A percentile compares a stretch with the other conserved stretches of the same genome.
Conservation (phyloP, 2,797 vertebrate species). For the Acanthurus tractus region DNA sequence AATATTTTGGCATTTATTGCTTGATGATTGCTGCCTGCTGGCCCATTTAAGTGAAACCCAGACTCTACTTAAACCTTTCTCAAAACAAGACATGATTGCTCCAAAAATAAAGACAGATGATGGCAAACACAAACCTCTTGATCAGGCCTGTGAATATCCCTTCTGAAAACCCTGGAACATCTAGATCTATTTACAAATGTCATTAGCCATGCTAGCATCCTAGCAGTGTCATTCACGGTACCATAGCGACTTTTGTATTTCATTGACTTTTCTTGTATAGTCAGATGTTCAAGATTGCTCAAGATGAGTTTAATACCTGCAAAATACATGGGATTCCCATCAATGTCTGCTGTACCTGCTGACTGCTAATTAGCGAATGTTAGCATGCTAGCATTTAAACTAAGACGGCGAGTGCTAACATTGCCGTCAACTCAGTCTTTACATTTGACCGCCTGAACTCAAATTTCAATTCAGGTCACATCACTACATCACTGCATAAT, state of each 20-base stretch:
- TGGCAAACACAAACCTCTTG: neutral
- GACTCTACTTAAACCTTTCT: neutral
- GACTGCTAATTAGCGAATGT: neutral
- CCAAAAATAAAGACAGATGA: neutral
- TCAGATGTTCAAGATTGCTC: too few species aligned
- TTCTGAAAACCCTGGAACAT: slow-evolving; percentile 4
- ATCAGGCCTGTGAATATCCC: neutral
- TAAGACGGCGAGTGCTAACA: neutral
- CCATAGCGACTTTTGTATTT: too few species aligned
- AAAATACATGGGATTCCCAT: neutral
- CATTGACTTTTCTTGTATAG: neutral
- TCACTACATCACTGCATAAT: neutral
- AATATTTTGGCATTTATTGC: neutral
- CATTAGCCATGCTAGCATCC: neutral
- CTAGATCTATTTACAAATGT: neutral
- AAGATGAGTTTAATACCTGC: neutral
- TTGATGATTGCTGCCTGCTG: slow-evolving; percentile 6
- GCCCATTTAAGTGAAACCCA: slow-evolving; percentile 2
- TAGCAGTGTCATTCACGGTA: neutral
- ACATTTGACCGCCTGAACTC: neutral
- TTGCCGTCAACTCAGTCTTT: neutral
- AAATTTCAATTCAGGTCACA: neutral
- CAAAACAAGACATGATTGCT: neutral
- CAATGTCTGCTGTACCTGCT: neutral
- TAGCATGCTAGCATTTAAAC: neutral